phyloP scores from a whole-genome alignment of 2,888 invertebrate species.

The Sesia apiformis region DNA sequence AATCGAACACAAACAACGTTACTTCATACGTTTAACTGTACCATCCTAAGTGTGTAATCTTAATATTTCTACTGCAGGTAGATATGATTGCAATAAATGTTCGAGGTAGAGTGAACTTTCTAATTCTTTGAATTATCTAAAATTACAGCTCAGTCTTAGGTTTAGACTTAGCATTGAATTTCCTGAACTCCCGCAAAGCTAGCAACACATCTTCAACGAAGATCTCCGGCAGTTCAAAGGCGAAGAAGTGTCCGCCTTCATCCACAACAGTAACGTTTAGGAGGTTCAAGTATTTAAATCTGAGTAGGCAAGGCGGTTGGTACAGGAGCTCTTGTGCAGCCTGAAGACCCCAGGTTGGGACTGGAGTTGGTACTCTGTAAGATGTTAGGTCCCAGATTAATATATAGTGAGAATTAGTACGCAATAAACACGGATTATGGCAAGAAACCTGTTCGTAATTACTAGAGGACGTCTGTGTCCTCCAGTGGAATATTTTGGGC shows the following conservation, averaged over 20 bases:
- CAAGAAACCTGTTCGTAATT: too few relatives aligned
- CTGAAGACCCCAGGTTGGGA: conserved; percentile 78
- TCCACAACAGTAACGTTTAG: conserved; percentile 72
- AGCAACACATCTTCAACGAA: conserved; percentile 76
- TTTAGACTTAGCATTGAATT: background rate
- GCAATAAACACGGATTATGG: too few relatives aligned
- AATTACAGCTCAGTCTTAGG: background rate
- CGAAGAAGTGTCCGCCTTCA: conserved; percentile 85
- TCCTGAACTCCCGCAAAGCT: conserved; percentile 5
- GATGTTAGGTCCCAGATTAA: background rate
- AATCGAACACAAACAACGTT: too few relatives aligned
- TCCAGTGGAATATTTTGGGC: too few relatives aligned
- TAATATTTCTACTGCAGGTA: too few relatives aligned
- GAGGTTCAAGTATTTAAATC: conserved; percentile 72
- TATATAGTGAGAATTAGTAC: background rate
- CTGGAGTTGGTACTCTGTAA: conserved; percentile 67
- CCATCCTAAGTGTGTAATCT: too few relatives aligned
- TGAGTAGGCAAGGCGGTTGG: conserved; percentile 63
- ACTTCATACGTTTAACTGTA: too few relatives aligned
- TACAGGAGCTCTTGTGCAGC: conserved; percentile 77
- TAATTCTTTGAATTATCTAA: too few relatives aligned
- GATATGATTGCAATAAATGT: too few relatives aligned
- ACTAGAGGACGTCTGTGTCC: too few relatives aligned
- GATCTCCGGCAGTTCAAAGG: conserved; percentile 79
- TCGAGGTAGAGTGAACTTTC: too few relatives aligned